phyloP scores from a whole-genome alignment of 2,113 vertebrate species.

The Crotalus helleri region DNA sequence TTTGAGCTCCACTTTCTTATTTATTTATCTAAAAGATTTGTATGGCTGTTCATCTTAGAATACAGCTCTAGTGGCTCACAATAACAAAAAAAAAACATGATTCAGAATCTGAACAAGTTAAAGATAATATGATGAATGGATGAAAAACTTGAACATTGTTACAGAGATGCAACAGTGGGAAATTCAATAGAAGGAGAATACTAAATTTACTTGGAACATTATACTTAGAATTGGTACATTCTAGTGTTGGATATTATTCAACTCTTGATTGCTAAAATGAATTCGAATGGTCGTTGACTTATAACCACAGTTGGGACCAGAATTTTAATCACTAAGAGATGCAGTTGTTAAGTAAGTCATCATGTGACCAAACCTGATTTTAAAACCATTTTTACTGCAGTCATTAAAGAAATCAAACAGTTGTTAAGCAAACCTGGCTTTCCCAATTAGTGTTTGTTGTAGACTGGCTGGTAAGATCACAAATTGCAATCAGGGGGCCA shows the following conservation, averaged over 20 bases:
- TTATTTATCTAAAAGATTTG: not conserved
- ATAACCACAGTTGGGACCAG: not conserved
- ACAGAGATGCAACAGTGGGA: not conserved
- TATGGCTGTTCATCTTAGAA: not conserved
- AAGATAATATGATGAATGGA: not conserved
- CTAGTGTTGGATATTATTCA: not conserved
- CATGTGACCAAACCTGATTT: not conserved
- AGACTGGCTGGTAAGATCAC: not conserved
- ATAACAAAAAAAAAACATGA: not conserved
- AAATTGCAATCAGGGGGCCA: not conserved
- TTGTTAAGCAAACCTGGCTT: not conserved
- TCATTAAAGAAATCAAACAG: not conserved
- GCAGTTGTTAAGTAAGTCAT: not conserved
- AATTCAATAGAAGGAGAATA: not conserved
- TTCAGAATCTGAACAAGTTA: not conserved
- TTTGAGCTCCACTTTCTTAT: not conserved
- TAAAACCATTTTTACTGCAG: not conserved
- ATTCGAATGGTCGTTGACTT: not conserved
- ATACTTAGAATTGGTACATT: not conserved
- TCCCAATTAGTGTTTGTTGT: not conserved
- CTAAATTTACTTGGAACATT: not conserved
- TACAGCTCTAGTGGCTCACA: not conserved
- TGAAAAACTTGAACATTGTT: not conserved
- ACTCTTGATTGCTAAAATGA: not conserved
- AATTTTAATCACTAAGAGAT: not conserved